Evolutionary conservation across 2,888 invertebrate genomes (phyloP).

Genomic region (Caradrina clavipalpis): DNA sequence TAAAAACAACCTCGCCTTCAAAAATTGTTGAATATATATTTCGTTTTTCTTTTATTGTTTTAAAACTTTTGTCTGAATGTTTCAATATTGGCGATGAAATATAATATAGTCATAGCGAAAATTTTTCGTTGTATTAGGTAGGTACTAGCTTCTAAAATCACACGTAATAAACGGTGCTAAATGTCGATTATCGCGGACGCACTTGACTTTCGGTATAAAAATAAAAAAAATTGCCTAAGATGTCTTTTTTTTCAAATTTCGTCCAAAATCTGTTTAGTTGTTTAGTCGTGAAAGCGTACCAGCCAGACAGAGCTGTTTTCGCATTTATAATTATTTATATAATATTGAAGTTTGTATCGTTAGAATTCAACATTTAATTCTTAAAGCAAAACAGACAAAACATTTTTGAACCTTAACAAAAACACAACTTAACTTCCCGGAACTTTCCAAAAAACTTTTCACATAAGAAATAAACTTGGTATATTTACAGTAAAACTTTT

Average conservation of each 20-base stretch:
- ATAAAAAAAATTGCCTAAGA: too few species aligned
- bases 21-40: constrained; percentile 5
- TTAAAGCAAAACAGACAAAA: neutral
- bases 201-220: too few species aligned
- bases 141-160: too few species aligned
- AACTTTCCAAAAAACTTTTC: constrained; percentile 26
- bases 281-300: too few species aligned
- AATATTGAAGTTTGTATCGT: too few species aligned
- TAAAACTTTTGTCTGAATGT: constrained; percentile 5
- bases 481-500: constrained; percentile 41
- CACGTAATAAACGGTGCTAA: too few species aligned
- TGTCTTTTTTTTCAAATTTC: too few species aligned
- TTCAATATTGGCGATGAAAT: constrained; percentile 10
- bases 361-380: neutral
- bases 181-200: too few species aligned
- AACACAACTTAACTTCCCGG: neutral
- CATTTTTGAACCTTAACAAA: neutral
- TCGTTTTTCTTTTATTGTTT: constrained; percentile 14
- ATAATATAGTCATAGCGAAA: too few species aligned
- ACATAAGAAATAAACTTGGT: constrained; percentile 22
- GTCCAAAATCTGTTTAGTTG: too few species aligned
- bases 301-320: too few species aligned
- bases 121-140: neutral
- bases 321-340: too few species aligned
- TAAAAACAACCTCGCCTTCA: constrained; percentile 15